A percentile compares a stretch with the other conserved stretches of the same genome.
Conservation (phyloP, 2,797 vertebrate species). For the Neosilurus hyrtlii region DNA sequence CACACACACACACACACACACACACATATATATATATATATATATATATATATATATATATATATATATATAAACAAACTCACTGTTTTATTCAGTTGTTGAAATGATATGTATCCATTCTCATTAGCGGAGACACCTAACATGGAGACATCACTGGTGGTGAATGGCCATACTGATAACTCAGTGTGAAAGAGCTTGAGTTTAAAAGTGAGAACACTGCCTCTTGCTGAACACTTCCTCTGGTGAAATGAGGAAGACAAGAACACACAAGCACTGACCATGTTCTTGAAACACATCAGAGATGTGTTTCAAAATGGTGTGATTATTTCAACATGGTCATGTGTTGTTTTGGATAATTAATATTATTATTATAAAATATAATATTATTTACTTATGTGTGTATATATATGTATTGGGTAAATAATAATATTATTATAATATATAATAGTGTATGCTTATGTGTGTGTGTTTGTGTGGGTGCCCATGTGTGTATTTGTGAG, state of each 20-base stretch:
- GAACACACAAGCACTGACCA: slow-evolving; percentile 28
- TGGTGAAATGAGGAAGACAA: slow-evolving; percentile 72
- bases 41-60: not conserved
- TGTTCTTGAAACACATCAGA: slow-evolving; percentile 7
- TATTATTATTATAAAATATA: not conserved
- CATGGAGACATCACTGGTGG: slow-evolving; percentile 1
- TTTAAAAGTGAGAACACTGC: slow-evolving; percentile 46
- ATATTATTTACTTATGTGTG: not conserved
- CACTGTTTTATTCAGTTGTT: slow-evolving; percentile 34
- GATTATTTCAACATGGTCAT: not conserved
- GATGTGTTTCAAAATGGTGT: slow-evolving; percentile 3
- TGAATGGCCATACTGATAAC: not conserved
- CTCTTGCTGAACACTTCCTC: slow-evolving; percentile 67
- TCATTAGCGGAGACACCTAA: slow-evolving; percentile 2
- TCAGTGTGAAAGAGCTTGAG: not conserved
- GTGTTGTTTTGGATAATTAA: not conserved
- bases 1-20: too few relatives aligned
- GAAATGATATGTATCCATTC: slow-evolving; percentile 31
- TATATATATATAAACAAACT: not conserved
- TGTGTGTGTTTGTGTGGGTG: not conserved
- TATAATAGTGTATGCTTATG: too few relatives aligned
- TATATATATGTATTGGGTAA: not conserved
- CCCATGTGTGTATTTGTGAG: not conserved
- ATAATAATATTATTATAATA: too few relatives aligned
- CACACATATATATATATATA: too few relatives aligned